Evolutionary conservation across 2,113 vertebrate genomes (phyloP), one percentile per base, ranked within the genome.

Genomic region (Tetraodon nigroviridis): DNA sequence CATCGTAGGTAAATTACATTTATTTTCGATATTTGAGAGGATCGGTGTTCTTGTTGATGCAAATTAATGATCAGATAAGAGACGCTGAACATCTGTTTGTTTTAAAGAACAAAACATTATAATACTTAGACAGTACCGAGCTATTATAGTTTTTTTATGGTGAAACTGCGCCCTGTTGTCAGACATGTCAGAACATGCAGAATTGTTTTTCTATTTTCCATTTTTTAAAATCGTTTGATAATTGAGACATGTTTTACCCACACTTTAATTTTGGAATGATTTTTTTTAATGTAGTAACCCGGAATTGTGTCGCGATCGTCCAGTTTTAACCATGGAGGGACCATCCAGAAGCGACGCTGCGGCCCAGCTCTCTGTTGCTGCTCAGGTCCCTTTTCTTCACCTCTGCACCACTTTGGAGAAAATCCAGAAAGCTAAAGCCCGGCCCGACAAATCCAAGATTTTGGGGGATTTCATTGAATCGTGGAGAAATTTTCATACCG

Each of bases 401-500:
- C 87, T 99, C 29, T 99, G 97, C 56, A 90, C 64, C 51, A 94
- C 91, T 15, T 85, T 99, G 47, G 97, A 99, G 69, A 91, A 90
- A 69, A 95, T 99, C 75, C 95, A 98, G 75, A 94, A 68, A 53
- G 78, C 87, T 22, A 99, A 92, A 79, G 81, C 86, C 2, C 91
- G 94, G 10, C 90, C 89, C 1, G 94, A 98, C 7, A 99, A 99
- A 85, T 79, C 76, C 19, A 96, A 87, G 44, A 82, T 86, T 71
- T 92, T 98, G 7, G 78, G 82, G 41, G 92, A 94, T 4, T 99
- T 99, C 66, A 80, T 99, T 47, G 92, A 90, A 55, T 96, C 95
- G 0, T 99, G 97, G 96, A 93, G 96, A 59, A 88, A 88, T 5
- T 99, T 95, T 80, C 96, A 99, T 1, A 70, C 86, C 22, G 93